phyloP scores from a whole-genome alignment of 2,797 vertebrate genomes.

The Etheostoma nigrum region DNA sequence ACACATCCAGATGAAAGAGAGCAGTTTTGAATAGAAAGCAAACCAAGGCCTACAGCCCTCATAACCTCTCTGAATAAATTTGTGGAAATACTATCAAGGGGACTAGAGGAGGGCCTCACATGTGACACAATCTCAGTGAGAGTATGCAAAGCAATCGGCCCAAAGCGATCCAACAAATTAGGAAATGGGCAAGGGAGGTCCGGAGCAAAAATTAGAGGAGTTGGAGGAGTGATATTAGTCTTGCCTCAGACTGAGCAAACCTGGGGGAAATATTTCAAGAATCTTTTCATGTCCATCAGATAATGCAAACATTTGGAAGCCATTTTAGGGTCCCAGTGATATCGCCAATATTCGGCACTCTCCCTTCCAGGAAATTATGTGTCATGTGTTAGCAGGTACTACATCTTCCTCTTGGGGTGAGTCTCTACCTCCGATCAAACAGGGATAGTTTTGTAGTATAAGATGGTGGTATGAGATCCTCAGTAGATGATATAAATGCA shows the following conservation, averaged over 20 bases:
- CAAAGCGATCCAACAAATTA: slow-evolving; percentile 55
- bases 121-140: slow-evolving; percentile 48
- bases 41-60: slow-evolving; percentile 39
- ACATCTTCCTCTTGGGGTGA: slow-evolving; percentile 11
- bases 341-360: slow-evolving; percentile 23
- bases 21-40: slow-evolving; percentile 52
- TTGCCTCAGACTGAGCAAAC: slow-evolving; percentile 33
- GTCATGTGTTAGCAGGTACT: slow-evolving; percentile 26
- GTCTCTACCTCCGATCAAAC: slow-evolving; percentile 6
- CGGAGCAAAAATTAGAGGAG: slow-evolving; percentile 42
- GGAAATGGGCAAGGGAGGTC: slow-evolving; percentile 33
- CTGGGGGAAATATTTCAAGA: slow-evolving; percentile 41
- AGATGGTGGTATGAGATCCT: slow-evolving; percentile 1
- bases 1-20: slow-evolving; percentile 46
- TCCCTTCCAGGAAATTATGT: slow-evolving; percentile 32
- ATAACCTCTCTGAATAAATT: slow-evolving; percentile 57
- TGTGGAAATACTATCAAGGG: slow-evolving; percentile 34
- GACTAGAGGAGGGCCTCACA: slow-evolving; percentile 28
- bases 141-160: slow-evolving; percentile 42
- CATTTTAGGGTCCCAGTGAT: slow-evolving; percentile 42
- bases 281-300: slow-evolving; percentile 50
- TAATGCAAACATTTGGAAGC: slow-evolving; percentile 56
- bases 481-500: not conserved
- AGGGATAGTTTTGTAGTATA: not conserved
- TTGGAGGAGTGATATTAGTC: slow-evolving; percentile 41